Conservation (phyloP, 2,888 invertebrate genomes). For the Prosapia bicincta region DNA sequence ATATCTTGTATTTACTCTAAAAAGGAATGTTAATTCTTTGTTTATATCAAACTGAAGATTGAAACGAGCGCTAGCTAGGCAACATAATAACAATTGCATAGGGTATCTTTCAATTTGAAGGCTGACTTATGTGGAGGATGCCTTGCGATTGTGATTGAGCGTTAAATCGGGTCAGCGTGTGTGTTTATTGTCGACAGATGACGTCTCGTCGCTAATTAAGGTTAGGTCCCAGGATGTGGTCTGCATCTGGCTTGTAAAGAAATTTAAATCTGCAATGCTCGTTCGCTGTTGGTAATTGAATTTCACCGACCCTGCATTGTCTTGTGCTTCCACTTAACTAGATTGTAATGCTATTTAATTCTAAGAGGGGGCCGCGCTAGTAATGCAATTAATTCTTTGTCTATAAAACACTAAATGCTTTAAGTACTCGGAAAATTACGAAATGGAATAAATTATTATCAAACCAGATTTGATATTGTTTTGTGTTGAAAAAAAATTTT, state of each 20-base stretch:
- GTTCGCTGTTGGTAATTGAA: neutral
- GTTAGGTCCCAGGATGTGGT: neutral
- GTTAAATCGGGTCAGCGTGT: neutral
- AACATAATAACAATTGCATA: no score
- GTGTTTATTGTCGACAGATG: neutral
- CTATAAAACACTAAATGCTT: no score
- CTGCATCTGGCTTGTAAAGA: neutral
- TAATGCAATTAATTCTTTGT: neutral
- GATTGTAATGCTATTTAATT: slow-evolving; percentile 2
- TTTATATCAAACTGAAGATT: no score
- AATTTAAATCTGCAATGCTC: neutral
- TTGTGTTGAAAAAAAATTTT: no score
- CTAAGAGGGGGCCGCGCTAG: neutral
- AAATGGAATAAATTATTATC: no score
- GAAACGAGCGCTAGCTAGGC: no score
- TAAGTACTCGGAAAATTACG: no score
- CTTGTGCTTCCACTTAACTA: neutral
- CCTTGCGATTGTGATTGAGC: neutral
- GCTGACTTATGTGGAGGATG: neutral
- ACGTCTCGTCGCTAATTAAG: neutral
- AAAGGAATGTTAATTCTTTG: no score
- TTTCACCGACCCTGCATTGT: neutral
- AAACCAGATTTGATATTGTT: no score
- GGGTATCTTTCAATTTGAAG: no score
- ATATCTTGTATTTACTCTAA: no score